Conservation (phyloP, 2,888 invertebrate genomes). For the Cryptus viduatorius region DNA sequence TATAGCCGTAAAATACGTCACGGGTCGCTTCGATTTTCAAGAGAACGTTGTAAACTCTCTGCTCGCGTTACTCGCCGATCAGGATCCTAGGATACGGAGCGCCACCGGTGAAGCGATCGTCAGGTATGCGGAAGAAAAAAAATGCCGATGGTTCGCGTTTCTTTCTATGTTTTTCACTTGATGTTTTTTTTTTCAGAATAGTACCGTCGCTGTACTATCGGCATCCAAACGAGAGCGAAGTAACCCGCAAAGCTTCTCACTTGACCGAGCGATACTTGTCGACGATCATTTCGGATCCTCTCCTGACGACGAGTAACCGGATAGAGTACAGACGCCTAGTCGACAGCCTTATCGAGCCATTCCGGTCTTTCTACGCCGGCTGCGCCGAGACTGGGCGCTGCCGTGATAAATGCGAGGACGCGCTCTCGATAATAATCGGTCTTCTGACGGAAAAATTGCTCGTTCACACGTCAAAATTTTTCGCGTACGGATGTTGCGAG, state of each 20-base stretch:
- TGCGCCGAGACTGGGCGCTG: slow-evolving; percentile 72
- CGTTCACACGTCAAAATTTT: slow-evolving; percentile 89
- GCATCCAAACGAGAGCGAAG: slow-evolving; percentile 86
- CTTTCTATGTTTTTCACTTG: not conserved
- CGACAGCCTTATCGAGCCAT: slow-evolving; percentile 86
- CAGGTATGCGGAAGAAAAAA: slow-evolving; percentile 85
- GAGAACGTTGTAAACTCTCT: slow-evolving; percentile 88
- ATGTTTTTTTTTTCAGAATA: slow-evolving; percentile 82
- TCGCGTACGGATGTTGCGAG: slow-evolving; percentile 89
- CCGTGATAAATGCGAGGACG: slow-evolving; percentile 84
- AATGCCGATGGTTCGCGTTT: not conserved
- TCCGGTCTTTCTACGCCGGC: slow-evolving; percentile 80
- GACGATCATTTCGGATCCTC: slow-evolving; percentile 71
- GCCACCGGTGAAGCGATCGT: slow-evolving; percentile 90
- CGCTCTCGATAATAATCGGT: slow-evolving; percentile 87
- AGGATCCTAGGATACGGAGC: slow-evolving; percentile 91
- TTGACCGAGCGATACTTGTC: slow-evolving; percentile 82
- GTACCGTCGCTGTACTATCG: slow-evolving; percentile 85
- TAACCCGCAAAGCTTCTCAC: slow-evolving; percentile 86
- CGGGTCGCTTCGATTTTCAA: slow-evolving; percentile 86
- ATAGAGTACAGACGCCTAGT: slow-evolving; percentile 83
- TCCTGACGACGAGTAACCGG: slow-evolving; percentile 62
- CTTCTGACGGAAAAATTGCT: slow-evolving; percentile 86
- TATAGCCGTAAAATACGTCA: slow-evolving; percentile 87
- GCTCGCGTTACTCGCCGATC: slow-evolving; percentile 89